Conservation (phyloP, 1,140 invertebrate genomes). For the Paraescarpia echinospica region DNA sequence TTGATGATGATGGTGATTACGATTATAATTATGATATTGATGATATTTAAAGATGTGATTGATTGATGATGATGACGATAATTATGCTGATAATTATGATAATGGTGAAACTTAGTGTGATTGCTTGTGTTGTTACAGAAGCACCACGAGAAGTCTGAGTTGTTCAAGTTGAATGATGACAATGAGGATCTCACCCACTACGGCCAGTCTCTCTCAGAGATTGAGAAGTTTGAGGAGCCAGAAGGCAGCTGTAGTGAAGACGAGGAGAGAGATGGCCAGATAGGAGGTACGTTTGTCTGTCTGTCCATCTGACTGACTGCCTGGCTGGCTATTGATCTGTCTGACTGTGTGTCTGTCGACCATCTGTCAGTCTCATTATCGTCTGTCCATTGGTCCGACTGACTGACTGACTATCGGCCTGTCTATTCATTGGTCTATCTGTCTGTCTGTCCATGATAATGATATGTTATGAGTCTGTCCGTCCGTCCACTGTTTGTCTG, state of each 20-base stretch:
- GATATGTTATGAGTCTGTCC: no score
- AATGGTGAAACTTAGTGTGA: background rate
- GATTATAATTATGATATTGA: no score
- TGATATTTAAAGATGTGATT: background rate
- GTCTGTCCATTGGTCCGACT: no score
- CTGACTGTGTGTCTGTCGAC: no score
- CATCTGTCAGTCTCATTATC: no score
- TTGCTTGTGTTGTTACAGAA: background rate
- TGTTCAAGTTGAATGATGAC: constrained; percentile 69
- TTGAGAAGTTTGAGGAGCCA: constrained; percentile 86
- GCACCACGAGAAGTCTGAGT: background rate
- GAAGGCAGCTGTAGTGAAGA: constrained; percentile 78
- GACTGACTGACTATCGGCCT: no score
- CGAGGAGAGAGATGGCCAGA: constrained; percentile 63
- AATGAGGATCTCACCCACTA: constrained; percentile 56
- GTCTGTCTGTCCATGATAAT: no score
- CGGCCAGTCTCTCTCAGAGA: constrained; percentile 83
- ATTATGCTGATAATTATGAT: no score
- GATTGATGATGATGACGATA: background rate
- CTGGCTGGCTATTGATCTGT: background rate
- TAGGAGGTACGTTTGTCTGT: constrained; percentile 36
- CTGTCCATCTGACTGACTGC: background rate
- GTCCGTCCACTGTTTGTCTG: no score
- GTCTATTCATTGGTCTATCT: no score
- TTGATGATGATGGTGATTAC: no score